A percentile compares a stretch with the other conserved stretches of the same genome.
Evolutionary conservation across 2,888 invertebrate genomes (phyloP).

Genomic region (Mesorhabditis spiculigera): DNA sequence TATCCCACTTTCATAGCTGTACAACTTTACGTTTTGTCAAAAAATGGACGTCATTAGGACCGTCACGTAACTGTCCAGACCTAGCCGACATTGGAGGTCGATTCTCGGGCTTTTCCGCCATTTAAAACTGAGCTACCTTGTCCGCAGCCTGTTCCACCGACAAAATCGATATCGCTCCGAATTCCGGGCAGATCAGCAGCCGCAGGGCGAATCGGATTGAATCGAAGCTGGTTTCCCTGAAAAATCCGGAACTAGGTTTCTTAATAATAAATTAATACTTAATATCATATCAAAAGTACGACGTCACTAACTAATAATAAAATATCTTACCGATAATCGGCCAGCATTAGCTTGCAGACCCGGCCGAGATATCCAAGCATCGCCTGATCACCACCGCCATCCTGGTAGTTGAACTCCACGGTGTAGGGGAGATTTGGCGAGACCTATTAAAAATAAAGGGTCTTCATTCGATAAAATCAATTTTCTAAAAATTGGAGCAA

Average conservation of each 20-base stretch:
- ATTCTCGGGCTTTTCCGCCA: too few relatives aligned
- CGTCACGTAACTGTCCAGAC: too few relatives aligned
- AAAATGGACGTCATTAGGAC: too few relatives aligned
- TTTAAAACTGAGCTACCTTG: not conserved
- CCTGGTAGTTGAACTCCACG: not conserved
- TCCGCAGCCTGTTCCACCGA: not conserved
- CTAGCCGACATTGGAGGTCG: too few relatives aligned
- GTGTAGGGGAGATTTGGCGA: conserved; percentile 1
- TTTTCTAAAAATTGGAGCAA: too few relatives aligned
- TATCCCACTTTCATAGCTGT: too few relatives aligned
- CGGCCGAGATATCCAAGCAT: not conserved
- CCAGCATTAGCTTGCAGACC: not conserved
- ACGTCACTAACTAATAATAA: too few relatives aligned
- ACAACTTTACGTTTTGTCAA: too few relatives aligned
- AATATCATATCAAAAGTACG: too few relatives aligned
- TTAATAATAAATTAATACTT: not conserved
- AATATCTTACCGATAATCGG: not conserved
- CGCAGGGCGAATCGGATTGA: not conserved
- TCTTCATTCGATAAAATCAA: too few relatives aligned
- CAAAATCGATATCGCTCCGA: not conserved
- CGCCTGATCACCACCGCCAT: not conserved
- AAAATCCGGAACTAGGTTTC: not conserved
- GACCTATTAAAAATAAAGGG: too few relatives aligned
- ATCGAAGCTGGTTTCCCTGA: conserved; percentile 1
- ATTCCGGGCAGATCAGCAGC: not conserved